Percentiles rank a stretch among this genome's conserved stretches.
These are phyloP conservation scores for Oxyura jamaicensis DNA, from an alignment of 2,113 vertebrate genomes.

Conservation along the genomic window DNA sequence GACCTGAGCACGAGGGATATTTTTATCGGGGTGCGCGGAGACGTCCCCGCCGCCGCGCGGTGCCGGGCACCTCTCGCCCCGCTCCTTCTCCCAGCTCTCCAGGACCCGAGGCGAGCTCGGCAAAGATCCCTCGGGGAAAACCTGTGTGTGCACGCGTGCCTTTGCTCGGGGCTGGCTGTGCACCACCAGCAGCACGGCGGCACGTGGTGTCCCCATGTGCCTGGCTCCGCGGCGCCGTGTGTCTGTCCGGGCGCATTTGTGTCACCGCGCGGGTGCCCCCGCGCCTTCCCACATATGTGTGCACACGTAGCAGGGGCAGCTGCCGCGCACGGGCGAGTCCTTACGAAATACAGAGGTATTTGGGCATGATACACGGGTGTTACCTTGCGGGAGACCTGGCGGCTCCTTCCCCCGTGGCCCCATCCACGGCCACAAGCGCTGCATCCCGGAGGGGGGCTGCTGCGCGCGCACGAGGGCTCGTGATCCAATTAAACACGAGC, in stretches of 20 bases:
- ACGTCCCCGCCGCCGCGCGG: neutral
- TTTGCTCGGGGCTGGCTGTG: neutral
- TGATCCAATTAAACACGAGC: neutral
- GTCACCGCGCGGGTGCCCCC: neutral
- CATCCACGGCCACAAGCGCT: neutral
- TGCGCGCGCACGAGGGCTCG: accelerated
- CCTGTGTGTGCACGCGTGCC: neutral
- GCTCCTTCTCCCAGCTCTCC: neutral
- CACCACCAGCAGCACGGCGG: neutral
- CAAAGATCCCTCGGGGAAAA: neutral
- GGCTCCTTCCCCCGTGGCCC: neutral
- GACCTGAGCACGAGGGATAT: neutral
- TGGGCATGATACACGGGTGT: accelerated
- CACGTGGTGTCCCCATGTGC: constrained; percentile 69
- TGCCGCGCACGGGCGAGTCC: accelerated
- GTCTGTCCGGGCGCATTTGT: constrained; percentile 53
- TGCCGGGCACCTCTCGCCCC: neutral
- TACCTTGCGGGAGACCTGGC: neutral
- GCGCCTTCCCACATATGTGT: neutral
- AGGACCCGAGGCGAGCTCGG: neutral
- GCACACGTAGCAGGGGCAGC: accelerated
- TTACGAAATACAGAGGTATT: no score
- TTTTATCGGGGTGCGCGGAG: neutral
- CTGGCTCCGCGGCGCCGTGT: constrained; percentile 29
- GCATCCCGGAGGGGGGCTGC: neutral